A percentile compares a stretch with the other conserved stretches of the same genome.
Conservation (phyloP, 2,113 vertebrate species). For the Abramis brama region DNA sequence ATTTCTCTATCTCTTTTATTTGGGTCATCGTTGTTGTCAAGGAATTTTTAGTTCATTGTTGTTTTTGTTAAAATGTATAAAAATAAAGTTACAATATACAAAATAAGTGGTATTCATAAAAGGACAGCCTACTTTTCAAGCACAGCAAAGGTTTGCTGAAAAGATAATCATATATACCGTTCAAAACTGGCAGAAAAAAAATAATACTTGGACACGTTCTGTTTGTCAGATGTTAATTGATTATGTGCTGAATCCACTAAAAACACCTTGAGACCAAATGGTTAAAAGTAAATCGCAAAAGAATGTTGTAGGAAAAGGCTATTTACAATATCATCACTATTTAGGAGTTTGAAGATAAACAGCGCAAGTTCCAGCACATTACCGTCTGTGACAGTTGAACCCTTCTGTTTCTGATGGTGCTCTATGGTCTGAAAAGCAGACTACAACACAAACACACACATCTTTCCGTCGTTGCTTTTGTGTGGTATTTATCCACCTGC, state of each 20-base stretch:
- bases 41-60: too few species aligned
- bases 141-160: neutral
- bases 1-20: too few species aligned
- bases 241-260: neutral
- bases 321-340: constrained; percentile 43
- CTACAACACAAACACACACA: constrained; percentile 31
- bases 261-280: neutral
- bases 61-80: too few species aligned
- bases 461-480: constrained; percentile 24
- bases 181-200: neutral
- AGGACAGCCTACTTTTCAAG: neutral
- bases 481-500: constrained; percentile 56
- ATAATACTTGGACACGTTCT: too few species aligned
- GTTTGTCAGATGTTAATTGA: neutral
- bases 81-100: neutral
- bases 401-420: constrained; percentile 47
- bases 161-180: neutral
- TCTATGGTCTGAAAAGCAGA: constrained; percentile 22
- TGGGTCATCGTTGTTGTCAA: too few species aligned
- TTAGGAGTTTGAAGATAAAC: constrained; percentile 52
- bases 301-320: constrained; percentile 22
- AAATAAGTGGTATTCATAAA: neutral
- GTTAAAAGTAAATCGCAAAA: constrained; percentile 11
- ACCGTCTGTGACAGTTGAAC: constrained; percentile 19
- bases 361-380: constrained; percentile 44